Conservation (phyloP, 2,888 invertebrate genomes). For the Parelbella ahira region DNA sequence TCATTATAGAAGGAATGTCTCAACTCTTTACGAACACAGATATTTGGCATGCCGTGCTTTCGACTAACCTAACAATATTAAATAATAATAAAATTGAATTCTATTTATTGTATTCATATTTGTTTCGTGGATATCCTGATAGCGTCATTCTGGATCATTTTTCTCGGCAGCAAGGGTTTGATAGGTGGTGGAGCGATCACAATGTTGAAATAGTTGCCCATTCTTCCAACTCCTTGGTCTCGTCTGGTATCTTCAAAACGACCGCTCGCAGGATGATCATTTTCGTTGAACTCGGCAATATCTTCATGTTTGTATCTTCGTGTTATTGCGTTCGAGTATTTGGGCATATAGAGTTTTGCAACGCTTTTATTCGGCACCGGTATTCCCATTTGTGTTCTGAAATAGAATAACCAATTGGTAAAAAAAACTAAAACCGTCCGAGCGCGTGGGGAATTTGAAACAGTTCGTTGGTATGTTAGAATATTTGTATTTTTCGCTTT, state of each 20-base stretch:
- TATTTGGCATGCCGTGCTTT: too few species aligned
- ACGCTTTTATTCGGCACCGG: constrained; percentile 58
- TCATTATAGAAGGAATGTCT: too few species aligned
- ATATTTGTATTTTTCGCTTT: too few species aligned
- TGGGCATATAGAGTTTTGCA: constrained; percentile 37
- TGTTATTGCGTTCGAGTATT: constrained; percentile 36
- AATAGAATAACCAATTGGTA: too few species aligned
- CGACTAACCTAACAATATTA: too few species aligned
- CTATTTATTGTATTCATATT: constrained; percentile 2
- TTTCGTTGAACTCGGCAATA: constrained; percentile 39
- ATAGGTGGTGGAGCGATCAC: constrained; percentile 73
- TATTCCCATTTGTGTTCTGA: constrained; percentile 74
- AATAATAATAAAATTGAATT: too few species aligned
- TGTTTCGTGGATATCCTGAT: constrained; percentile 43
- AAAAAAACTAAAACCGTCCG: too few species aligned
- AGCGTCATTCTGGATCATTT: constrained; percentile 47
- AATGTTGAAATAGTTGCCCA: constrained; percentile 75
- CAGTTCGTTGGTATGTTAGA: too few species aligned
- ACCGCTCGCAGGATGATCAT: constrained; percentile 36
- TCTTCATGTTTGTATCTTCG: constrained; percentile 49
- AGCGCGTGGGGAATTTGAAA: too few species aligned
- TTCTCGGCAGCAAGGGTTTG: constrained; percentile 64
- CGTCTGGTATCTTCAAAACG: constrained; percentile 49
- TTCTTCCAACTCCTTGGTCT: constrained; percentile 58
- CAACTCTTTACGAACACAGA: too few species aligned